These are phyloP conservation scores for Bos taurus DNA, from an alignment of 2,113 vertebrate genomes.

Conservation along the genomic window DNA sequence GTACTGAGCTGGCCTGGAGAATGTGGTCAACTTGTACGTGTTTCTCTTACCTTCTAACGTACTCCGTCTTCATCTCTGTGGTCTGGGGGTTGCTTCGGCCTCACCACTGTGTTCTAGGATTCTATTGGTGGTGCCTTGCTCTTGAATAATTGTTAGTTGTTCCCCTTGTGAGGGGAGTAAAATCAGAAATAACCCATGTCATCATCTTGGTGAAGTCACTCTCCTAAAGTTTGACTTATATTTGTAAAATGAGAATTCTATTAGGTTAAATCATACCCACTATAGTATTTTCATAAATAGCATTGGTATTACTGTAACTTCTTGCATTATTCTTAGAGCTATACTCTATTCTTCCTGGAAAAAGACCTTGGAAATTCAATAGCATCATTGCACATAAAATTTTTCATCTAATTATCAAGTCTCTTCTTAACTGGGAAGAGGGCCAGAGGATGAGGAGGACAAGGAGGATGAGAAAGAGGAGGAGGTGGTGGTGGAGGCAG, in stretches of 20 bases:
- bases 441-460: neutral
- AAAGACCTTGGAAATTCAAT: neutral
- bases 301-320: neutral
- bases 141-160: neutral
- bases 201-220: neutral
- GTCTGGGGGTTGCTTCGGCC: too few relatives aligned
- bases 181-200: neutral
- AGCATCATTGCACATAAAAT: neutral
- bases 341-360: neutral
- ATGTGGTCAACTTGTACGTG: neutral
- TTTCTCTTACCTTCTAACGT: neutral
- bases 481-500: too few relatives aligned
- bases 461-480: neutral
- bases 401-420: conserved; percentile 1
- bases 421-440: neutral
- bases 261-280: neutral
- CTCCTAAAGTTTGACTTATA: neutral
- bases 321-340: neutral
- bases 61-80: neutral
- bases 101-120: neutral
- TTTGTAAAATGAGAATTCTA: neutral
- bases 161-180: neutral
- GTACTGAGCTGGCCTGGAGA: neutral
- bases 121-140: neutral
- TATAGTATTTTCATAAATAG: neutral